These are phyloP conservation scores for Lepidurus packardi DNA, from an alignment of 1,140 invertebrate genomes.

Conservation along the genomic window DNA sequence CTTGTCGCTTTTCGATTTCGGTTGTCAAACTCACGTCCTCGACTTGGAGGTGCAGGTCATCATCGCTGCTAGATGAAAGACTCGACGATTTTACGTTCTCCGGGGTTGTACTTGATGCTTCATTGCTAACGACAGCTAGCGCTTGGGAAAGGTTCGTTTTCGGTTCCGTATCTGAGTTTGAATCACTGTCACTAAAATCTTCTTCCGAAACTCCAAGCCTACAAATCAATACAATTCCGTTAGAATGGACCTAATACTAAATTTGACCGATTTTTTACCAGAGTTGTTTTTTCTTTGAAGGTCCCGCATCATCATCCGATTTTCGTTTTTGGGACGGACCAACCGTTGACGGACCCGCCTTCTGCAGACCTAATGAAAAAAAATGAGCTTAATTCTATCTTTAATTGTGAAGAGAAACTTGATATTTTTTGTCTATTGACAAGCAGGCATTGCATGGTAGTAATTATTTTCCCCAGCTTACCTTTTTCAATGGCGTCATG, in stretches of 20 bases:
- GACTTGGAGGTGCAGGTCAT: neutral
- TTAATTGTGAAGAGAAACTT: neutral
- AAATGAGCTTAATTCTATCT: too few relatives aligned
- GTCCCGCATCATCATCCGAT: slow-evolving; percentile 1
- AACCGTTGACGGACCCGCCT: neutral
- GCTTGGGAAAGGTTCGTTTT: neutral
- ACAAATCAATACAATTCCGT: neutral
- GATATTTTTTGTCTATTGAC: neutral
- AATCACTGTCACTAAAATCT: slow-evolving; percentile 10
- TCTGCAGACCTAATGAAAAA: neutral
- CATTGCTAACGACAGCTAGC: neutral
- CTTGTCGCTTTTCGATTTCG: neutral
- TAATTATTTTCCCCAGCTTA: slow-evolving; percentile 16
- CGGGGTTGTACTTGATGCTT: neutral
- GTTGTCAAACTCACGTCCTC: neutral
- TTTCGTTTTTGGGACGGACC: slow-evolving; percentile 22
- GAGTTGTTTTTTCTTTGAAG: slow-evolving; percentile 16
- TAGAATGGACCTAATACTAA: neutral
- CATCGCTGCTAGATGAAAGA: neutral
- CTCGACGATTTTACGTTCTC: neutral
- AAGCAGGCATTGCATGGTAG: neutral
- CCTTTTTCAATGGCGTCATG: slow-evolving; percentile 75
- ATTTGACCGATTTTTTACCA: neutral
- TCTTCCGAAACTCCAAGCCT: slow-evolving; percentile 27
- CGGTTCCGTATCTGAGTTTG: neutral